These are phyloP conservation scores for Trachops cirrhosus DNA, from an alignment of 2,797 vertebrate genomes.

Conservation along the genomic window DNA sequence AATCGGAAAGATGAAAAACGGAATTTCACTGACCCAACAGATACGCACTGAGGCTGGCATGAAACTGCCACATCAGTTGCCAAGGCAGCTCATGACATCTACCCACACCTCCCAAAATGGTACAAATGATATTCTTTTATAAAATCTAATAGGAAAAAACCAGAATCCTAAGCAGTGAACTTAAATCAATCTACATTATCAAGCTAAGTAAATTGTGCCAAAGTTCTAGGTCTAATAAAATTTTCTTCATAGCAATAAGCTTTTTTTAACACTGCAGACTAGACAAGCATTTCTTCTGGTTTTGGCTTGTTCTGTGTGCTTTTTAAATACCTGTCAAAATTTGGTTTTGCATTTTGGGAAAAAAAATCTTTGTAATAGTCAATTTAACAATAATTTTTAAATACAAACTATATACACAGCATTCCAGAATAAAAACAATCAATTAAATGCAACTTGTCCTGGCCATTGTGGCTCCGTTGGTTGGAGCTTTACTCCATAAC, in stretches of 20 bases:
- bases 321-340: slow-evolving; percentile 30
- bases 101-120: neutral
- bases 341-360: neutral
- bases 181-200: neutral
- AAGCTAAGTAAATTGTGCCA: neutral
- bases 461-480: neutral
- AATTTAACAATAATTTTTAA: neutral
- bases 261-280: neutral
- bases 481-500: neutral
- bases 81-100: neutral
- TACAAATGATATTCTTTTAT: neutral
- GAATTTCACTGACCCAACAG: neutral
- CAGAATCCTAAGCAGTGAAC: neutral
- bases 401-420: neutral
- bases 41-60: neutral
- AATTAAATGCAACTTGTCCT: neutral
- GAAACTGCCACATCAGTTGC: neutral
- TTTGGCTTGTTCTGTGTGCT: neutral
- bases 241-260: neutral
- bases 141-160: neutral
- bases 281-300: neutral
- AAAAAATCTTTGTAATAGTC: neutral
- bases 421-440: neutral
- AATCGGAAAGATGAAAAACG: neutral
- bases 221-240: neutral